phyloP scores from a whole-genome alignment of 2,888 invertebrate species.

The Polylopha cassiicola region DNA sequence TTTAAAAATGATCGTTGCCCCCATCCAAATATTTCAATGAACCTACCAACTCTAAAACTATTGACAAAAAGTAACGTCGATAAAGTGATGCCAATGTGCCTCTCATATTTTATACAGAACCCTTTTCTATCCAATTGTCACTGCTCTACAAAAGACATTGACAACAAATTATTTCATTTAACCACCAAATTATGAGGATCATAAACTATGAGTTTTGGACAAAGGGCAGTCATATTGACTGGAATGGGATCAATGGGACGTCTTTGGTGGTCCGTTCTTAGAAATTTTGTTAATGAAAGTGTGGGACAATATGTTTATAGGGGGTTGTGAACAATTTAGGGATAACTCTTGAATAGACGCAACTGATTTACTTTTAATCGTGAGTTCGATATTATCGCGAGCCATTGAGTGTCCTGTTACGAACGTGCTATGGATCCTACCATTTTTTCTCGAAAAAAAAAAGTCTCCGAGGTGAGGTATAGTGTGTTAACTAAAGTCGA shows the following conservation, averaged over 20 bases:
- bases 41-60: constrained; percentile 4
- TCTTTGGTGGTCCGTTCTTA: constrained; percentile 66
- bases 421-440: constrained; percentile 33
- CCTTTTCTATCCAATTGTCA: constrained; percentile 16
- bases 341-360: constrained; percentile 51
- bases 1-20: too few species aligned
- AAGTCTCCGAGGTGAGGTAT: too few species aligned
- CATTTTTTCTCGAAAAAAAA: constrained; percentile 41
- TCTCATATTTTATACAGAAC: constrained; percentile 17
- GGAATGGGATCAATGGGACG: constrained; percentile 59
- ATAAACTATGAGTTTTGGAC: constrained; percentile 38
- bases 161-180: constrained; percentile 62
- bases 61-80: constrained; percentile 10
- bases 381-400: constrained; percentile 62
- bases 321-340: constrained; percentile 53
- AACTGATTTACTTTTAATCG: constrained; percentile 71
- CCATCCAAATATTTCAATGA: too few species aligned
- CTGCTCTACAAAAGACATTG: constrained; percentile 36
- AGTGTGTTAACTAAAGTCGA: too few species aligned
- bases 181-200: constrained; percentile 31
- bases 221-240: constrained; percentile 44
- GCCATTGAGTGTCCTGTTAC: constrained; percentile 64
- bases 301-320: constrained; percentile 48
- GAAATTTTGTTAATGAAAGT: constrained; percentile 55
- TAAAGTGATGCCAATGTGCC: constrained; percentile 14